Evolutionary conservation across 2,113 vertebrate species (phyloP), one percentile per base, ranked within the genome.

Genomic region (Platichthys flesus): DNA sequence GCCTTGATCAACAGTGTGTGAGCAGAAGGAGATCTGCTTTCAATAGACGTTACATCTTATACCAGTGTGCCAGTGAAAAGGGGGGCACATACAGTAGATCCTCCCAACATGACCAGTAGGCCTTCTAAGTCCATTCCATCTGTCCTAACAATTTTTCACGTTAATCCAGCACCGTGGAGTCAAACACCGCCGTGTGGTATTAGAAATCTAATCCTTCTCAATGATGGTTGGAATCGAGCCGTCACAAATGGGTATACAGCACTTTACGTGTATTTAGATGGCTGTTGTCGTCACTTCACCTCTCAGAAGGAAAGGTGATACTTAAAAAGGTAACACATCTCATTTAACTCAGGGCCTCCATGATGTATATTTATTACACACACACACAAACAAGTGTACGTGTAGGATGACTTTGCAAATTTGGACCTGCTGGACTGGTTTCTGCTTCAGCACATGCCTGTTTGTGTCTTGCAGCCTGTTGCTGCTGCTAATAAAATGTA

Each of bases 121-220:
- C 67, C 45, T 20, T 28, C 4, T 72, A 40, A 67, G 56, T 56
- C 35, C 18, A 35, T 67, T 77, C 61, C 21, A 77, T 57, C 52
- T 68, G 68, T 67, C 20, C 21, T 24, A 40, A 60, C 68, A 67
- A 75, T 78, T 45, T 67, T 56, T 69, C 21, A 61, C 47, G 52
- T 55, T 79, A 81, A 83, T 82, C 80, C 70, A 3, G 5, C 59
- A 66, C 72, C 24, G 23, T 63, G 20, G 26, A 45, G 40, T 59
- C 68, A 78, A 81, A 74, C 75, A 42, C 40, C 51, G 23, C 28
- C 4, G 71, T 55, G 28, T 59, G 37, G 60, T 21, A 51, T 60
- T 21, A 21, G 18, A 26, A 74, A 63, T 66, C 40, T 20, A 74
- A 78, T 61, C 57, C 52, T 55, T n/a, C 23, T 16, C 61, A 79